phyloP scores from a whole-genome alignment of 2,888 invertebrate genomes.

The Drosophila paranaensis region DNA sequence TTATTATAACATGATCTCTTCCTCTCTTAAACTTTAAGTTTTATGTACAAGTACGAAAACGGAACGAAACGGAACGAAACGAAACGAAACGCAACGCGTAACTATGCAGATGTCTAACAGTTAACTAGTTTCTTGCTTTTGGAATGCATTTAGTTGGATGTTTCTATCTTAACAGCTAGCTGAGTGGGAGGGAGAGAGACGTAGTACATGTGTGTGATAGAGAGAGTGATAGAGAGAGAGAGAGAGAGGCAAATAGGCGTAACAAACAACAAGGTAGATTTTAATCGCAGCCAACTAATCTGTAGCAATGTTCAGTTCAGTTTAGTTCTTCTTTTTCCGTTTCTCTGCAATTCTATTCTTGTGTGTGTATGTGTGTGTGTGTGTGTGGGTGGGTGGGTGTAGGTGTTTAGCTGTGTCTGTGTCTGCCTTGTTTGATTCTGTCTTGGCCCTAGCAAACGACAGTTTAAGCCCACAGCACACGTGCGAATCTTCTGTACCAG shows the following conservation, averaged over 20 bases:
- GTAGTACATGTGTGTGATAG: not conserved
- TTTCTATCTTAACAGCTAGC: constrained; percentile 36
- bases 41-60: constrained; percentile 7
- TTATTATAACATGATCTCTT: constrained; percentile 61
- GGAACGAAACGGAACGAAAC: constrained; percentile 37
- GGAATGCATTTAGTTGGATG: constrained; percentile 74
- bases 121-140: constrained; percentile 79
- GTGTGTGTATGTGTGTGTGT: constrained; percentile 27
- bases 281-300: constrained; percentile 76
- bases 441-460: constrained; percentile 44
- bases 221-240: constrained; percentile 15
- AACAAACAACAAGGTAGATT: constrained; percentile 74
- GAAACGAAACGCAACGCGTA: constrained; percentile 42
- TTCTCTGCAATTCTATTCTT: constrained; percentile 30
- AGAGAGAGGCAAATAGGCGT: constrained; percentile 47
- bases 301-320: constrained; percentile 60
- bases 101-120: constrained; percentile 50
- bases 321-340: constrained; percentile 24
- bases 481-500: constrained; percentile 53
- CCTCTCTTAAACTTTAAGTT: constrained; percentile 23
- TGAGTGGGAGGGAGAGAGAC: constrained; percentile 15
- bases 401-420: constrained; percentile 20
- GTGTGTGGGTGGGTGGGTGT: constrained; percentile 19
- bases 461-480: constrained; percentile 55
- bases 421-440: constrained; percentile 43